These are phyloP conservation scores for Gorsachius goisagi DNA, from an alignment of 2,113 vertebrate species.

Conservation along the genomic window DNA sequence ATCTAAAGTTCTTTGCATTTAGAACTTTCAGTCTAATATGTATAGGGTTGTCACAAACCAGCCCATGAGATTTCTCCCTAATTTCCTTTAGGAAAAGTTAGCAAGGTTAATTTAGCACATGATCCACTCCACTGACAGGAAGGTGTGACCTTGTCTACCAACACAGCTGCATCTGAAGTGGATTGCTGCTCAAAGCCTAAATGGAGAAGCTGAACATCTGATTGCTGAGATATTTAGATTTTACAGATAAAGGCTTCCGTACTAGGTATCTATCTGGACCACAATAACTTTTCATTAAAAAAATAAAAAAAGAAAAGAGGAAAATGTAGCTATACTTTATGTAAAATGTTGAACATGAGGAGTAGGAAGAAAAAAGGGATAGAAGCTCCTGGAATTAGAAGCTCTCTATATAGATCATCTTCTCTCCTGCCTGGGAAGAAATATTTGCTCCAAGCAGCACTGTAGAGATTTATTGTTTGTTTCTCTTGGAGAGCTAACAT, in stretches of 20 bases:
- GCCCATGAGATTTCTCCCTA: not conserved
- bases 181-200: not conserved
- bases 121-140: not conserved
- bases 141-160: not conserved
- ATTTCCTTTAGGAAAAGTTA: not conserved
- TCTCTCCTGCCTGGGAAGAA: not conserved
- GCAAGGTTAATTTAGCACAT: not conserved
- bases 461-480: not conserved
- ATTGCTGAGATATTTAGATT: not conserved
- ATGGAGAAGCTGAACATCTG: not conserved
- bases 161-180: not conserved
- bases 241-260: not conserved
- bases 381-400: not conserved
- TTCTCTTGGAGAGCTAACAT: not conserved
- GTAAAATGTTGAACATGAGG: not conserved
- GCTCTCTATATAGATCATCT: not conserved
- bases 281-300: no score
- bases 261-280: not conserved
- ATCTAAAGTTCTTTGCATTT: not conserved
- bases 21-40: not conserved
- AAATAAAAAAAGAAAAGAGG: no score
- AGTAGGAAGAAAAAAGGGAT: fast-evolving
- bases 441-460: not conserved
- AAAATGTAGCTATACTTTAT: not conserved
- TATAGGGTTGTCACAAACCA: not conserved